Percentiles rank a stretch among this genome's conserved stretches.
phyloP scores from a whole-genome alignment of 2,797 vertebrate genomes.

The Odontamblyopus lacepedii region DNA sequence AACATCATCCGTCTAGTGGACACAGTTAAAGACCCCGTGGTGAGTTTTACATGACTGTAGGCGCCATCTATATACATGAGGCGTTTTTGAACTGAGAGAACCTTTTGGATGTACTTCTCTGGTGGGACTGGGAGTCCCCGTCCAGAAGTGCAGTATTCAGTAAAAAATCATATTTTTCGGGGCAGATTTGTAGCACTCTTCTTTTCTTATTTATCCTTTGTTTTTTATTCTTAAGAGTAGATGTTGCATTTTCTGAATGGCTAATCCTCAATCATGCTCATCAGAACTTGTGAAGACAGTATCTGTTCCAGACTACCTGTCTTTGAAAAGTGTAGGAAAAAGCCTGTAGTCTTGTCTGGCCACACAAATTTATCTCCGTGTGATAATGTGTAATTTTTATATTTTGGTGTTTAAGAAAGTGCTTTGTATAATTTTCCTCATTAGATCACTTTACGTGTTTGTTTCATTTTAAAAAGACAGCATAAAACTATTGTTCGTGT shows the following conservation, averaged over 20 bases:
- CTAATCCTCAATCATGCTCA: no score
- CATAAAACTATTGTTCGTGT: background rate
- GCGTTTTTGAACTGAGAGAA: background rate
- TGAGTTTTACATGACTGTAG: conserved; percentile 55
- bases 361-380: background rate
- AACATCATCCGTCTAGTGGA: conserved; percentile 98
- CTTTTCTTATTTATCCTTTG: no score
- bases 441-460: background rate
- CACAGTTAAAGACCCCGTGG: conserved; percentile 98
- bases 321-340: background rate
- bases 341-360: background rate
- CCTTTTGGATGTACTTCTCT: background rate
- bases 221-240: no score
- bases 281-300: background rate
- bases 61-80: background rate
- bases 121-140: no score
- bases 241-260: no score
- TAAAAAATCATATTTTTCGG: no score
- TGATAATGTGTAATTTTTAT: background rate
- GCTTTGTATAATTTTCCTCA: background rate
- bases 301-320: no score
- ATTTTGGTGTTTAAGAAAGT: background rate
- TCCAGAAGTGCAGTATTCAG: no score
- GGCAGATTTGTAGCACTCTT: no score
- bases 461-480: background rate